These are phyloP conservation scores for Gastrophryne carolinensis DNA, from an alignment of 2,797 vertebrate species.

Conservation along the genomic window DNA sequence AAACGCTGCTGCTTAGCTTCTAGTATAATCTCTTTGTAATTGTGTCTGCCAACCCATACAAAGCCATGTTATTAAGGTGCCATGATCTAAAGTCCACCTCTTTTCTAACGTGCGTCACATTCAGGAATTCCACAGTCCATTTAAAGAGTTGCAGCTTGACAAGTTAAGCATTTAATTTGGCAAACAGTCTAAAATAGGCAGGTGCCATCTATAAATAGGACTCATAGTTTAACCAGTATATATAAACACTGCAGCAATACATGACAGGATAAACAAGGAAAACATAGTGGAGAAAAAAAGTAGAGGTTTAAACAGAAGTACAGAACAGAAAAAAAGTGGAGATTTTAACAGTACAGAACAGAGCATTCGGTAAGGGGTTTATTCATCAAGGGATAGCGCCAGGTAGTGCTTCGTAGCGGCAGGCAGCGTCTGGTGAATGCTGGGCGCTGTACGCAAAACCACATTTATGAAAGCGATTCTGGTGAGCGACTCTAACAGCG, in stretches of 20 bases:
- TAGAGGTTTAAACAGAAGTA: no score
- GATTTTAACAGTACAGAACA: no score
- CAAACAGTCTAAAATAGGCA: neutral
- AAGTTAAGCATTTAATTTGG: neutral
- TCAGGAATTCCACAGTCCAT: conserved; percentile 6
- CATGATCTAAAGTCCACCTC: neutral
- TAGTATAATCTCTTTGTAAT: neutral
- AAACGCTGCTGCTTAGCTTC: neutral
- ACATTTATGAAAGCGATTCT: no score
- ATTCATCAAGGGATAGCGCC: no score
- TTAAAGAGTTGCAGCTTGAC: neutral
- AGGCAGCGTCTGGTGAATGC: no score
- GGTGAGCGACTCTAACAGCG: no score
- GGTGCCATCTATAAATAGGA: neutral
- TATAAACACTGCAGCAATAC: neutral
- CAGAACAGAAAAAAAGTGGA: no score
- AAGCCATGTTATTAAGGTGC: conserved; percentile 36
- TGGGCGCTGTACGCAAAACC: no score
- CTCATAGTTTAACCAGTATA: neutral
- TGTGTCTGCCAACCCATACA: conserved; percentile 26
- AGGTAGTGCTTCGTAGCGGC: no score
- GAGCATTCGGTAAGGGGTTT: no score
- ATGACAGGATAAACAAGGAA: neutral
- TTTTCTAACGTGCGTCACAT: neutral
- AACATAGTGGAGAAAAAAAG: neutral